Conservation (phyloP, 2,113 vertebrate species). For the Pongo pygmaeus region DNA sequence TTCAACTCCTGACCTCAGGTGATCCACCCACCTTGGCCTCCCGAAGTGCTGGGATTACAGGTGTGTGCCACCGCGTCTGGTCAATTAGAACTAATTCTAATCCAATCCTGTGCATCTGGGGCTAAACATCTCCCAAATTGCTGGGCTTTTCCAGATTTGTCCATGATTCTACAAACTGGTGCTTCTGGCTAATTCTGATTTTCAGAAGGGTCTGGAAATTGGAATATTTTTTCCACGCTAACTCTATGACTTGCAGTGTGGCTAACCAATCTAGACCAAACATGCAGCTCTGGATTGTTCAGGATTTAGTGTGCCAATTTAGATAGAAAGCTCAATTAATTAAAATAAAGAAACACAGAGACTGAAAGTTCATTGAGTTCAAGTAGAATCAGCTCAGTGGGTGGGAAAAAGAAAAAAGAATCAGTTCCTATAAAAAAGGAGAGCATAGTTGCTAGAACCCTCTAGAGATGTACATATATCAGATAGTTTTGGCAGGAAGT, state of each 20-base stretch:
- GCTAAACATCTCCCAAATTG: background rate
- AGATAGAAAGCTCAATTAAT: background rate
- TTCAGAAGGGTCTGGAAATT: background rate
- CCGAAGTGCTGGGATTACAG: too few species aligned
- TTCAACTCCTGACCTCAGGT: too few species aligned
- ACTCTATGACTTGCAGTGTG: background rate
- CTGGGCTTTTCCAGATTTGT: background rate
- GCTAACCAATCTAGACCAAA: background rate
- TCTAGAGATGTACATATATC: background rate
- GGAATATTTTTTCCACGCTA: background rate
- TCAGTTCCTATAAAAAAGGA: background rate
- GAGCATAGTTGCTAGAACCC: background rate
- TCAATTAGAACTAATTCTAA: background rate
- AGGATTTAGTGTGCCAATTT: background rate
- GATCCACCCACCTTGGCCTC: too few species aligned
- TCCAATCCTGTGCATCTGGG: background rate
- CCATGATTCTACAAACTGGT: background rate
- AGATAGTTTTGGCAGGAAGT: background rate
- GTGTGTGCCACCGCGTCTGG: accelerated
- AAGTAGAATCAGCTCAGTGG: background rate
- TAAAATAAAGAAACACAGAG: slow-evolving; percentile 4
- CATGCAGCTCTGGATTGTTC: background rate
- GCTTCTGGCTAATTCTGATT: background rate
- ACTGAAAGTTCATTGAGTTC: background rate
- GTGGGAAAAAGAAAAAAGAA: background rate